Conservation (phyloP, 2,888 invertebrate species). For the Pyrgus malvae region DNA sequence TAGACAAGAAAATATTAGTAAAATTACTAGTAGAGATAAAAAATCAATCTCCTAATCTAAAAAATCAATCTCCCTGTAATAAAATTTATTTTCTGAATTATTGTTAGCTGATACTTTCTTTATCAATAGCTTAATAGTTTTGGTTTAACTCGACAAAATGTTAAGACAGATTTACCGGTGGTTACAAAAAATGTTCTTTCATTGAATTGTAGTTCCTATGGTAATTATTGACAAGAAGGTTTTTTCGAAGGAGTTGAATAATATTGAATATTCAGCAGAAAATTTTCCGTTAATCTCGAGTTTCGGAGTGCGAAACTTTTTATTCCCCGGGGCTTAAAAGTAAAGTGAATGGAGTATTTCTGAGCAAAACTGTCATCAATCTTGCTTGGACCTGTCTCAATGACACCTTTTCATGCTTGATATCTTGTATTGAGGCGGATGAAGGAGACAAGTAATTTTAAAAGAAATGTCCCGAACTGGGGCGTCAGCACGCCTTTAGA, state of each 20-base stretch:
- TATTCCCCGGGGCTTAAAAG: conserved; percentile 43
- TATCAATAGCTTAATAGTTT: too few species aligned
- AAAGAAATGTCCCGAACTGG: conserved; percentile 24
- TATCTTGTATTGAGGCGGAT: conserved; percentile 46
- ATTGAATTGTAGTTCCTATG: conserved; percentile 3
- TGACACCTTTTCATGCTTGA: conserved; percentile 57
- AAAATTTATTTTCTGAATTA: too few species aligned
- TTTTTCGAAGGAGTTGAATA: conserved; percentile 9
- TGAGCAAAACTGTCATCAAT: conserved; percentile 60
- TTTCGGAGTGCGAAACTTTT: conserved; percentile 49
- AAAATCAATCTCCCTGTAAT: too few species aligned
- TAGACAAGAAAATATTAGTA: too few species aligned
- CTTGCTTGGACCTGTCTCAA: conserved; percentile 53
- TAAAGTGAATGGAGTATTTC: conserved; percentile 53
- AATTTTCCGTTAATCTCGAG: conserved; percentile 30
- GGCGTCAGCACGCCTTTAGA: conserved; percentile 1
- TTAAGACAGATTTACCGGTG: too few species aligned
- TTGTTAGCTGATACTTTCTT: too few species aligned
- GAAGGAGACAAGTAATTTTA: conserved; percentile 27
- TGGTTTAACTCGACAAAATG: too few species aligned
- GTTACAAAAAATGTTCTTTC: too few species aligned
- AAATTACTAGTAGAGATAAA: too few species aligned
- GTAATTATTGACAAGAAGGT: conserved; percentile 8
- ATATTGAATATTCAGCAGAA: conserved; percentile 21
- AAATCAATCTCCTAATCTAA: too few species aligned